These are phyloP conservation scores for Psephotus haematonotus DNA, from an alignment of 2,113 vertebrate species.

Conservation along the genomic window DNA sequence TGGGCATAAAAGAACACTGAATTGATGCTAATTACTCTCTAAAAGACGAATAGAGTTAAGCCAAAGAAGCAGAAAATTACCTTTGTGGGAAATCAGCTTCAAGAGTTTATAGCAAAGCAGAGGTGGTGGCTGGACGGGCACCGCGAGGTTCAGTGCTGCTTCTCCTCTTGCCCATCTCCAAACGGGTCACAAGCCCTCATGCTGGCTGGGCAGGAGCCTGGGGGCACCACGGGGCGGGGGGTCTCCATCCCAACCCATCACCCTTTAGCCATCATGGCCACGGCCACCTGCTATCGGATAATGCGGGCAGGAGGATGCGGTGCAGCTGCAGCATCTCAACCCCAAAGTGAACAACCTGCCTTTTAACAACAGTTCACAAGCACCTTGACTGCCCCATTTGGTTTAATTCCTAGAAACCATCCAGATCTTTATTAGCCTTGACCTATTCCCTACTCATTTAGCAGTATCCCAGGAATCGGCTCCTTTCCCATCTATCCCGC, in stretches of 20 bases:
- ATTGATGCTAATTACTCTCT: slow-evolving; percentile 73
- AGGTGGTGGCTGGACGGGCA: background rate
- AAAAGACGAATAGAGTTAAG: slow-evolving; percentile 70
- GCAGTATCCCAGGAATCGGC: background rate
- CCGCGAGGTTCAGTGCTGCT: background rate
- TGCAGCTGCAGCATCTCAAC: background rate
- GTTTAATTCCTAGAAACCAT: background rate
- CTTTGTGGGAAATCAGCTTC: slow-evolving; percentile 66
- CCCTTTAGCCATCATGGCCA: background rate
- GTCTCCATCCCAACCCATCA: background rate
- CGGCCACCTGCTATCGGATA: fast-evolving
- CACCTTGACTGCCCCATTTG: background rate
- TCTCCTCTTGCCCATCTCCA: background rate
- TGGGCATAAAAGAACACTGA: slow-evolving; percentile 71
- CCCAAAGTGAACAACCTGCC: background rate
- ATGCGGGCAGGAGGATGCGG: background rate
- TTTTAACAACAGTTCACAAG: background rate
- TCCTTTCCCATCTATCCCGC: background rate
- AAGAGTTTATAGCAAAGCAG: slow-evolving; percentile 27
- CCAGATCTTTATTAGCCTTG: slow-evolving; percentile 7
- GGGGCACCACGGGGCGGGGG: background rate
- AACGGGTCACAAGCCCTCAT: background rate
- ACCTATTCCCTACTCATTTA: background rate
- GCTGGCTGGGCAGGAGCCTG: background rate
- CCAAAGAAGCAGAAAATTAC: slow-evolving; percentile 80